Base-by-base conservation (phyloP, 2,113 vertebrate genomes). In the Boleophthalmus pectinirostris region DNA sequence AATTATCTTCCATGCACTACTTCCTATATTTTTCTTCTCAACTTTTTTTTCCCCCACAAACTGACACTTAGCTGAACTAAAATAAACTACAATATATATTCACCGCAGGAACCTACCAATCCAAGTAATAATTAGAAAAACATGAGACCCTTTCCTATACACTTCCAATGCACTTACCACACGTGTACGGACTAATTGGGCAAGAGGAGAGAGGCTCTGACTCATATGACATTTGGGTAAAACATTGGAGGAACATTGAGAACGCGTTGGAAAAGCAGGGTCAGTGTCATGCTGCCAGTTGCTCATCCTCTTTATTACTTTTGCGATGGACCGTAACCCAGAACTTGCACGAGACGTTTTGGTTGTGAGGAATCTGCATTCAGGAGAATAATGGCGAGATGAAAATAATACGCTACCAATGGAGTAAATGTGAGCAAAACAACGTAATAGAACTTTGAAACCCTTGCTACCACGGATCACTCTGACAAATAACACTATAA, bases 221-320 rank as follows among this genome's bases (percentile, higher is more conserved):
- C 33, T 64, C 61, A 64, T 16, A n/a, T 16, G 33, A 38, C 61
- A 13, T 35, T 64, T 63, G 21, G 29, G 29, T 35, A 63, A 35
- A 63, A 63, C 29, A 63, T 63, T 13, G 33, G 61, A 38, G 33
- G 33, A 43, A 64, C 58, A 33, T 61, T 10, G 58, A 18, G 25
- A 33, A 61, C 25, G 33, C 33, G 16, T 64, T 5, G 61, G 61
- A 64, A 64, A 64, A 38, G 29, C 33, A 18, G 1, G 33, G 61
- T 64, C 61, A 43, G 20, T 38, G 61, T n/a, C 33, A 21, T 21
- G 15, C 33, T 38, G 61, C 61, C 61, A 38, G 61, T 64, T n/a
- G 61, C 33, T 64, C 61, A 64, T 64, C 61, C 29, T 64, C 18
- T 38, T 64, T 64, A 21, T 64, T 64, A 35, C 29, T 64, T 38